Base-by-base conservation (phyloP, 92 coral and sea anemone species). In the Isaurus tuberculatus region DNA sequence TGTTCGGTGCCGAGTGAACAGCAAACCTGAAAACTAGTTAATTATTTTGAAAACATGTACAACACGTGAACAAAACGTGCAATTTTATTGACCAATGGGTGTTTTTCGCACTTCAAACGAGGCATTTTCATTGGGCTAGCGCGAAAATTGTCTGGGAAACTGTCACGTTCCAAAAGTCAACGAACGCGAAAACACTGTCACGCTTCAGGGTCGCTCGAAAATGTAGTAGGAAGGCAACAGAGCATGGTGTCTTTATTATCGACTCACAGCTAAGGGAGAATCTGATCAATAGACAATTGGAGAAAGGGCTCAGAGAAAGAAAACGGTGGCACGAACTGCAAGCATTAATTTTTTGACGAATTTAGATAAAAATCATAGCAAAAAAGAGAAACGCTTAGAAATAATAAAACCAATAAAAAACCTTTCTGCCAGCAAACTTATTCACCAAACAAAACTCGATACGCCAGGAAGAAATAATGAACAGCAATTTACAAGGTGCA, bases 181-280 rank as follows among this genome's bases (percentile, higher is more conserved):
- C 55, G 55, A 48, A 48, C 0, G 57, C 57, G 57, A 48, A 48
- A 48, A 48, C 57, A 48, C 57, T 48, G 57, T 48, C 57, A 48
- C 57, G 57, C 57, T 48, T 48, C 57, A 48, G 57, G 57, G 57
- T 48, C 57, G 57, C 57, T 48, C 57, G 57, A 48, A 48, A 48
- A 48, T 48, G 57, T 48, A 48, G 57, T 48, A 48, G 57, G 57
- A 48, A 48, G 57, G 57, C 57, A 48, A 48, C 3, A 48, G 57
- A 48, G 57, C 57, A 48, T 48, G 57, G 57, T 48, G 57, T 48
- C 57, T 48, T 48, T 48, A 48, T 48, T 48, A 48, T 48, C 57
- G n/a, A 48, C 57, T 48, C 57, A 48, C 57, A 48, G 57, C 57
- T 48, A 48, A 48, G 57, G 57, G 57, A 48, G 57, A 48, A 48